A percentile compares a stretch with the other conserved stretches of the same genome.
These are phyloP conservation scores for Zaprionus bogoriensis DNA, from an alignment of 2,888 invertebrate species.

Conservation along the genomic window DNA sequence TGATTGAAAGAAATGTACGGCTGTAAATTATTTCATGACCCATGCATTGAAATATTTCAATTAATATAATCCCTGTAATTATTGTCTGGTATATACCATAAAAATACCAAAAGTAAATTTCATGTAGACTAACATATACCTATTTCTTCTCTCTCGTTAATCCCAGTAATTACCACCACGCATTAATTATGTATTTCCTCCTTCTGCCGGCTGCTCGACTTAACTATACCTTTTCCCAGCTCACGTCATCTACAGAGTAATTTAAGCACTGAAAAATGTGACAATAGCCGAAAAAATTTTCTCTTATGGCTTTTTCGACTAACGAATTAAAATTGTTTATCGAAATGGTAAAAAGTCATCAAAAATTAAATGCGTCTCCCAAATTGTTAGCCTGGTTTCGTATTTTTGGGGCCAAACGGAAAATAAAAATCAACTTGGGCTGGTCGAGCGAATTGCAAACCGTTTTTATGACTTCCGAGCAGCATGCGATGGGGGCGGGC, in stretches of 20 bases:
- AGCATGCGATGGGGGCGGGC: slow-evolving; percentile 34
- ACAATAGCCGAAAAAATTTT: slow-evolving; percentile 21
- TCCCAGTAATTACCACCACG: no score
- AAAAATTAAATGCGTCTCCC: slow-evolving; percentile 31
- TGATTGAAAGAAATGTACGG: no score
- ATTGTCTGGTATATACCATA: no score
- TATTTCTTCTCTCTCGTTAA: no score
- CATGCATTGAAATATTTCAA: no score
- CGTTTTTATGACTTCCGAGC: slow-evolving; percentile 32
- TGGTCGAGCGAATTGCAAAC: slow-evolving; percentile 24
- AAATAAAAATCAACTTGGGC: slow-evolving; percentile 9
- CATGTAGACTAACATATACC: no score
- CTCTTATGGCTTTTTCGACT: background rate
- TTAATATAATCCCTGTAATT: no score
- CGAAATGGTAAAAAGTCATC: slow-evolving; percentile 42
- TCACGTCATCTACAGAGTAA: slow-evolving; percentile 10
- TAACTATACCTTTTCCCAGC: no score
- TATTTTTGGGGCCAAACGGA: background rate
- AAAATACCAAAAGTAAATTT: no score
- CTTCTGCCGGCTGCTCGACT: background rate
- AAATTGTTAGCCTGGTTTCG: slow-evolving; percentile 34
- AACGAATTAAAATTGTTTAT: slow-evolving; percentile 24
- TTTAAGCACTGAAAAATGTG: slow-evolving; percentile 13
- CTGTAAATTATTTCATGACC: no score
- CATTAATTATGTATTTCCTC: no score